A percentile compares a stretch with the other conserved stretches of the same genome.
Conservation (phyloP, 2,113 vertebrate genomes). For the Centropristis striata region DNA sequence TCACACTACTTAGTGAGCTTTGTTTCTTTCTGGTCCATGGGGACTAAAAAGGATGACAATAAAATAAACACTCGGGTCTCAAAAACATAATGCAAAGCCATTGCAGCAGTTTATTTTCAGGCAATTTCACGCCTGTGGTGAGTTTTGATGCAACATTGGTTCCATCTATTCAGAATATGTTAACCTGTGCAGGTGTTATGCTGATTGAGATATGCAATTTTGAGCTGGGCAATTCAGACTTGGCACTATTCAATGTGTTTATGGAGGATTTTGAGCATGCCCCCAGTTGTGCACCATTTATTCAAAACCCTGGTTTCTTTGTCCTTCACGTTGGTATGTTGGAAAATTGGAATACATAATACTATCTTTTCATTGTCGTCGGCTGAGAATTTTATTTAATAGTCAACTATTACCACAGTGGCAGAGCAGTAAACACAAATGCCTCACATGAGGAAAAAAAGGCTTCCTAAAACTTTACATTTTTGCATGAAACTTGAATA, state of each 20-base stretch:
- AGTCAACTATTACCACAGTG: background rate
- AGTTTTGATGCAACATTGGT: slow-evolving; percentile 10
- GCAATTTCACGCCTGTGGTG: background rate
- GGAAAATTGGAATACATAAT: background rate
- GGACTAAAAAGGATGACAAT: background rate
- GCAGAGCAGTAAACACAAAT: background rate
- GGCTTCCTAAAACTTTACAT: background rate
- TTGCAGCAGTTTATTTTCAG: slow-evolving; percentile 4
- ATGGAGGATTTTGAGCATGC: background rate
- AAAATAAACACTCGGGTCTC: background rate
- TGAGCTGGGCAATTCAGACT: background rate
- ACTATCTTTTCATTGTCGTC: background rate
- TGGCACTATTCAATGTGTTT: slow-evolving; percentile 8
- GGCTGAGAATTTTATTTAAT: background rate
- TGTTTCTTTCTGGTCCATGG: background rate
- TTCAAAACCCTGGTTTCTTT: background rate
- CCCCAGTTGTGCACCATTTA: background rate
- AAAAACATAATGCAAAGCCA: background rate
- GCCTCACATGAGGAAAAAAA: background rate
- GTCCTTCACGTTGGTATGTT: background rate
- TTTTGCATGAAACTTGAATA: background rate
- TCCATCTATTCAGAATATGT: background rate
- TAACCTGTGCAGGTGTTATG: slow-evolving; percentile 10
- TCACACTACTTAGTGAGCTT: background rate
- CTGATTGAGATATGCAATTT: slow-evolving; percentile 6